Conservation (phyloP, 1,140 invertebrate species). For the Brachionus calyciflorus region DNA sequence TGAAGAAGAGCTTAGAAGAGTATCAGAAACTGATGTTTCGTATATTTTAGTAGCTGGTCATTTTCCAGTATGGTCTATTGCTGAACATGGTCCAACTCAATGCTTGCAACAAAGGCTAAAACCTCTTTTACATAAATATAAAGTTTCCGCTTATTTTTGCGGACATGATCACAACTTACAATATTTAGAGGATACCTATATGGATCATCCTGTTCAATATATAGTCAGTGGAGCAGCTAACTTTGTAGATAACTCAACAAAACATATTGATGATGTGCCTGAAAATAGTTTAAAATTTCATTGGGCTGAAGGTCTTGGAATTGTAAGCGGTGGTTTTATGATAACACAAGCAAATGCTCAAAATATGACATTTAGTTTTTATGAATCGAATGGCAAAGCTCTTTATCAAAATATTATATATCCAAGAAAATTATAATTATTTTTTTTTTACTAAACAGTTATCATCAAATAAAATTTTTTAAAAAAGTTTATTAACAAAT, state of each 20-base stretch:
- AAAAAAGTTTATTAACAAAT: too few species aligned
- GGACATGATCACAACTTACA: conserved; percentile 64
- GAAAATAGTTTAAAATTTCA: conserved; percentile 54
- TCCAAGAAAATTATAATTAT: conserved; percentile 48
- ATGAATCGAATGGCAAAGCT: conserved; percentile 51
- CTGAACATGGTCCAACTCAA: conserved; percentile 61
- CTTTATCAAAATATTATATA: conserved; percentile 51
- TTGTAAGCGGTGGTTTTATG: conserved; percentile 57
- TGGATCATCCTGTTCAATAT: conserved; percentile 54
- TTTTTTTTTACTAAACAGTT: too few species aligned
- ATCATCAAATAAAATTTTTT: too few species aligned
- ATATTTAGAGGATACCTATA: conserved; percentile 50
- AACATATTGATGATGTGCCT: conserved; percentile 54
- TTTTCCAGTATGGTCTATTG: conserved; percentile 62
- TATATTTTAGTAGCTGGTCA: conserved; percentile 43
- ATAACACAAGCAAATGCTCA: conserved; percentile 52
- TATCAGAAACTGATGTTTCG: neutral
- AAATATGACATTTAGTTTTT: conserved; percentile 57
- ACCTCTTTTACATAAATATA: conserved; percentile 61
- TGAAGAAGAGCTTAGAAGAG: neutral
- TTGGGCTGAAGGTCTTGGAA: conserved; percentile 54
- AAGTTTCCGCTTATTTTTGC: conserved; percentile 62
- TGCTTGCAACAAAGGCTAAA: conserved; percentile 58
- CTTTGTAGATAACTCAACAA: conserved; percentile 55
- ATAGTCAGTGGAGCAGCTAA: conserved; percentile 59